Base-by-base conservation (phyloP, 2,888 invertebrate genomes). In the Cerastis leucographa region DNA sequence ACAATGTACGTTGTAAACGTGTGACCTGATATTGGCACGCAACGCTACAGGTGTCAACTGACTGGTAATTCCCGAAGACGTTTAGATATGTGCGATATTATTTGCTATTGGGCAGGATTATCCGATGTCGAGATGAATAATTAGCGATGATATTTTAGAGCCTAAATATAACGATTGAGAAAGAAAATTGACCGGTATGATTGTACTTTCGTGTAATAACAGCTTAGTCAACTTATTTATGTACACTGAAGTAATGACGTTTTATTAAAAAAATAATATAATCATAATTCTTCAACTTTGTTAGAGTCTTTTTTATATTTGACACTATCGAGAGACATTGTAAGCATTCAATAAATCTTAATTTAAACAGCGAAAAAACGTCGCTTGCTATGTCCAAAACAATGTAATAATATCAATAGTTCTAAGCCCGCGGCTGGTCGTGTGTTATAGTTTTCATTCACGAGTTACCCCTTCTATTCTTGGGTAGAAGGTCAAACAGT, bases 41-140 rank as follows among this genome's bases (percentile, higher is more conserved):
- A 83, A 86, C 74, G 88, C 90, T 90, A 93, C 92, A 94, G 92
- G 93, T 94, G 94, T 93, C 92, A 86, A 85, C 90, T 88, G 88
- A 82, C 88, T 68, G 83, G 87, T 93, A 89, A 93, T 90, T 85
- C 87, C 83, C 76, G 61, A 84, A 88, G 91, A 91, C 92, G 85
- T 87, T 79, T 76, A 71, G 81, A 68, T 70, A 74, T 65, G 8
- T 59, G 59, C n/a, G 17, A 49, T 78, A 78, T 77, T 87, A 80
- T 79, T 85, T 76, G 69, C 62, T 79, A 29, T 73, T 66, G 17
- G 8, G 3, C 51, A 19, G 19, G 22, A 51, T 66, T 54, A 69
- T 67, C 19, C 29, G 22, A 12, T 62, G 49, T 66, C 74, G 11
- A 56, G 17, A 35, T 8, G 17, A 73, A 54, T 62, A 73, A 54